Base-by-base conservation (phyloP, 2,797 vertebrate species). In the Hafferia zeledoni region DNA sequence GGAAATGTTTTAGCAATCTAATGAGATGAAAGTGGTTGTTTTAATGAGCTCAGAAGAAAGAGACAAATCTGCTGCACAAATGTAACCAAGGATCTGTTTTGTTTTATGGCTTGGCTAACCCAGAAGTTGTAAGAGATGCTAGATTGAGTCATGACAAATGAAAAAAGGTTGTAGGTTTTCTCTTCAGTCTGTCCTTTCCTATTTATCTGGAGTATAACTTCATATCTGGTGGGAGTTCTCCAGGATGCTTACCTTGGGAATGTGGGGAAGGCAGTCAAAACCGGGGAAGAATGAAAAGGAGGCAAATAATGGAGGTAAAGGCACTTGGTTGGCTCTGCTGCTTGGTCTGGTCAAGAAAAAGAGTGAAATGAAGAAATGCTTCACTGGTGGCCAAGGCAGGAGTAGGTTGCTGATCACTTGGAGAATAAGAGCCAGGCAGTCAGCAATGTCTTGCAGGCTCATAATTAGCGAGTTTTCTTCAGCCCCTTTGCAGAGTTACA, bases 11-110 rank as follows among this genome's bases (percentile, higher is more conserved):
- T 83, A 91, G 67, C 30, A 46, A 27, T 83, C 82, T 94, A 90
- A 90, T 89, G 71, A 96, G 95, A 94, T 95, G 80, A 84, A 91
- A 83, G 84, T 5, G 13, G 68, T 87, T 93, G 87, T 96, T 87
- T 55, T 82, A 93, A 69, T 71, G 83, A 91, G 83, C 80, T 79
- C 77, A 81, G 72, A 91, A 94, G 84, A 96, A 92, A 69, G 84
- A 95, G 91, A 56, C 65, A 87, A 91, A 95, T 95, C 84, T 87
- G 76, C 84, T 74, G 57, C 69, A 81, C 84, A 75, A 89, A 81
- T 93, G 89, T 94, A 91, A 77, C 87, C 4, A 30, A 52, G 69
- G 85, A 90, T 94, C 76, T 94, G 80, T 65, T 95, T 94, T 94
- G 72, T 50, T 95, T 96, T 95, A 63, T 76, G 74, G 55, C 43